phyloP scores from a whole-genome alignment of 2,888 invertebrate genomes.

The Molorchus minor region DNA sequence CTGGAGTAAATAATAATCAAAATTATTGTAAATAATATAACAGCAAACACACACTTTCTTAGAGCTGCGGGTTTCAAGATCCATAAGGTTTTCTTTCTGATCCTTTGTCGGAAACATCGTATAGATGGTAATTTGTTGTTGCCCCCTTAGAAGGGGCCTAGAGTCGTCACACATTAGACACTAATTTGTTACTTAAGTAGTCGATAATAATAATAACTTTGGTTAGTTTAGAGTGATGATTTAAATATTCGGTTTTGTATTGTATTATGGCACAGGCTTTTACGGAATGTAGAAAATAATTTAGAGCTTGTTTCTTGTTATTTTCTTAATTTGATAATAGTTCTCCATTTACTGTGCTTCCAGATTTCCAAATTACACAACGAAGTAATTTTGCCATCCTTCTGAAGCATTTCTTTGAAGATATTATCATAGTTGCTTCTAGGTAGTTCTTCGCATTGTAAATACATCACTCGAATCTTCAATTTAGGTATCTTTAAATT shows the following conservation, averaged over 20 bases:
- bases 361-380: constrained; percentile 70
- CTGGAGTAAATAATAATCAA: constrained; percentile 86
- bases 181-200: constrained; percentile 14
- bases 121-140: constrained; percentile 24
- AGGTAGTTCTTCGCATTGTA: constrained; percentile 43
- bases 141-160: constrained; percentile 47
- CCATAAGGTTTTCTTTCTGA: constrained; percentile 59
- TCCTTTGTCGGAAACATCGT: constrained; percentile 35
- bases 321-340: constrained; percentile 63
- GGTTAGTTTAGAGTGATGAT: constrained; percentile 7
- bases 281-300: constrained; percentile 38
- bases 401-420: constrained; percentile 36
- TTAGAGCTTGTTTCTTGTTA: constrained; percentile 43
- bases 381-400: constrained; percentile 46
- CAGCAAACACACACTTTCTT: constrained; percentile 78
- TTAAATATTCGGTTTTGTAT: too few relatives aligned
- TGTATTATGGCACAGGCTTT: constrained; percentile 44
- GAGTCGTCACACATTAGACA: constrained; percentile 49
- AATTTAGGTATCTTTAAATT: constrained; percentile 32
- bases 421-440: constrained; percentile 46
- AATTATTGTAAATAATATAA: constrained; percentile 79
- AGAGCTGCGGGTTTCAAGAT: constrained; percentile 78
- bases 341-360: constrained; percentile 85
- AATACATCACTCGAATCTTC: constrained; percentile 52
- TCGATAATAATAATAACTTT: constrained; percentile 34